Conservation (phyloP, 1,140 invertebrate species). For the Apis cerana region DNA sequence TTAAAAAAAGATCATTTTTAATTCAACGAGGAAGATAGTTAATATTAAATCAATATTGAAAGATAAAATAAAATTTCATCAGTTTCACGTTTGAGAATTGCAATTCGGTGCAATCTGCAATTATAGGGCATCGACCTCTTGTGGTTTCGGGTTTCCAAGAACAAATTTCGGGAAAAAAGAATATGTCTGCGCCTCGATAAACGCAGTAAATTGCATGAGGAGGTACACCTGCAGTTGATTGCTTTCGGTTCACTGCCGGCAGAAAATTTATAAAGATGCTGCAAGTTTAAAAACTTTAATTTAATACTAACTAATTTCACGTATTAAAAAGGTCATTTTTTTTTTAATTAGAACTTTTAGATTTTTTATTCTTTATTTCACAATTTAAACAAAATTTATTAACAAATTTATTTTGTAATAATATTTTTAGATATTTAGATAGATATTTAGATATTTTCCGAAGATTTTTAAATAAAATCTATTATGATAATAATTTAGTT, state of each 20-base stretch:
- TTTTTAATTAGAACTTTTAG: neutral
- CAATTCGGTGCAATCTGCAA: slow-evolving; percentile 15
- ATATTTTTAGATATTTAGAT: no score
- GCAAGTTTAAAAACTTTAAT: neutral
- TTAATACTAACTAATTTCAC: no score
- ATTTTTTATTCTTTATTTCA: neutral
- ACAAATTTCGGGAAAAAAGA: slow-evolving; percentile 38
- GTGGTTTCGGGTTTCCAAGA: slow-evolving; percentile 42
- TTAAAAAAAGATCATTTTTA: neutral
- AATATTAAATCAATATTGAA: neutral
- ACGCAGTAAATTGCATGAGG: slow-evolving; percentile 36
- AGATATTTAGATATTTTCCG: no score
- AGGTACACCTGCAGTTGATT: slow-evolving; percentile 17
- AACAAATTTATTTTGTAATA: no score
- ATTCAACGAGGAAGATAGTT: neutral
- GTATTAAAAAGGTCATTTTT: neutral
- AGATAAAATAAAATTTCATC: slow-evolving; percentile 1
- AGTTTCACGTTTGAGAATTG: neutral
- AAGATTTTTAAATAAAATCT: no score
- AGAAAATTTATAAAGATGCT: neutral
- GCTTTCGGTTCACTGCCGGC: slow-evolving; percentile 19
- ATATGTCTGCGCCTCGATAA: slow-evolving; percentile 30
- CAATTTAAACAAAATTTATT: neutral
- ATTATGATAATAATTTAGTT: no score
- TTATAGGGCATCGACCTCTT: slow-evolving; percentile 40